These are phyloP conservation scores for Toxotes lorentzi DNA, from an alignment of 2,797 vertebrate genomes.

Conservation along the genomic window DNA sequence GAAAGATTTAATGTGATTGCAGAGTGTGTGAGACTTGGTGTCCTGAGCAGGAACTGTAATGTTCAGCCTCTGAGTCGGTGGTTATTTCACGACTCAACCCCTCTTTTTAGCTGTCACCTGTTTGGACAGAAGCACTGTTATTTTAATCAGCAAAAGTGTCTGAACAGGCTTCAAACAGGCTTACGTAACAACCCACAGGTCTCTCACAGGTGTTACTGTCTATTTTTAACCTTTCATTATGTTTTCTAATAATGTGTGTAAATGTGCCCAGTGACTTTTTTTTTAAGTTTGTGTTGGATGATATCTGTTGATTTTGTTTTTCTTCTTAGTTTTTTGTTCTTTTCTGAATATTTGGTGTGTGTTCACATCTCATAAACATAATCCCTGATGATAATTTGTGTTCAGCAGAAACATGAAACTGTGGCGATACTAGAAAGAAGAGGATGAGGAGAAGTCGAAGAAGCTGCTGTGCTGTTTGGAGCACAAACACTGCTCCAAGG, in stretches of 20 bases:
- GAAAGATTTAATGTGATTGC: constrained; percentile 68
- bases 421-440: too few species aligned
- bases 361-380: too few species aligned
- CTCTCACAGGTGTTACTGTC: constrained; percentile 14
- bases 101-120: constrained; percentile 17
- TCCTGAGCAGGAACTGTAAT: constrained; percentile 27
- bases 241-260: not conserved
- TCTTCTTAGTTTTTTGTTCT: too few species aligned
- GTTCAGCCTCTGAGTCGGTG: constrained; percentile 32
- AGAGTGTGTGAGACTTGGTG: constrained; percentile 27
- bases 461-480: not conserved
- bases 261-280: too few species aligned
- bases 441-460: too few species aligned
- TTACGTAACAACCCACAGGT: constrained; percentile 14
- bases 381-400: too few species aligned
- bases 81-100: constrained; percentile 26
- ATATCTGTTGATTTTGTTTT: not conserved
- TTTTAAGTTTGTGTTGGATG: too few species aligned
- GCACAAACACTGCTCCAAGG: constrained; percentile 8
- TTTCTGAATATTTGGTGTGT: too few species aligned
- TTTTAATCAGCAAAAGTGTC: constrained; percentile 37
- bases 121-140: constrained; percentile 20
- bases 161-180: not conserved
- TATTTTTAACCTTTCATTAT: constrained; percentile 25
- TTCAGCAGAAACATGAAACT: too few species aligned